Percentiles rank a stretch among this genome's conserved stretches.
Conservation (phyloP, 2,888 invertebrate genomes). For the Listrodromus nycthemerus region DNA sequence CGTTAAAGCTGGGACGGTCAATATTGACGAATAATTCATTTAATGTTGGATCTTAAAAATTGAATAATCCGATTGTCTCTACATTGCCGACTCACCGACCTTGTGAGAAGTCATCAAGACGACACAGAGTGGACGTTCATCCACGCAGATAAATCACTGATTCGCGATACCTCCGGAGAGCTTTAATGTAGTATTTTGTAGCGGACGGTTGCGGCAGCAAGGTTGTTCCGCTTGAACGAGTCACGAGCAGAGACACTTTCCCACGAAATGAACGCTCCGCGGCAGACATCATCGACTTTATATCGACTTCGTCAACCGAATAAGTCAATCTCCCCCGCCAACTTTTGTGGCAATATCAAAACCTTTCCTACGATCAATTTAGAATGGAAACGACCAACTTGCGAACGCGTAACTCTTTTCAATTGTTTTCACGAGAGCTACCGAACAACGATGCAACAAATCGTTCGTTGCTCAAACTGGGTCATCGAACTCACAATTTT, state of each 20-base stretch:
- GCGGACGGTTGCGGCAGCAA: slow-evolving; percentile 20
- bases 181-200: slow-evolving; percentile 10
- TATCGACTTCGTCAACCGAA: slow-evolving; percentile 77
- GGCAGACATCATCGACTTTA: slow-evolving; percentile 77
- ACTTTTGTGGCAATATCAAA: background rate
- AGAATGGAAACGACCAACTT: slow-evolving; percentile 55
- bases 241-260: slow-evolving; percentile 72
- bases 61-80: slow-evolving; percentile 19
- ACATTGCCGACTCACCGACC: slow-evolving; percentile 45
- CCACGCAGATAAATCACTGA: slow-evolving; percentile 43
- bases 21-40: background rate
- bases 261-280: slow-evolving; percentile 78
- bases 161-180: slow-evolving; percentile 35
- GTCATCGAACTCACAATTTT: slow-evolving; percentile 59
- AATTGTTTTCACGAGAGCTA: slow-evolving; percentile 30
- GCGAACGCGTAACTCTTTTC: slow-evolving; percentile 49
- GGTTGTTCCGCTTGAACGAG: slow-evolving; percentile 68
- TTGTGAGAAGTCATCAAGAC: slow-evolving; percentile 67
- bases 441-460: slow-evolving; percentile 68
- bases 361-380: background rate
- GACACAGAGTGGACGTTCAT: slow-evolving; percentile 40
- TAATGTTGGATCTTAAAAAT: background rate
- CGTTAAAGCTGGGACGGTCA: background rate
- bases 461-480: slow-evolving; percentile 66
- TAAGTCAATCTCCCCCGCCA: slow-evolving; percentile 1